These are phyloP conservation scores for Bellardia pandia DNA, from an alignment of 2,888 invertebrate species.

Conservation along the genomic window DNA sequence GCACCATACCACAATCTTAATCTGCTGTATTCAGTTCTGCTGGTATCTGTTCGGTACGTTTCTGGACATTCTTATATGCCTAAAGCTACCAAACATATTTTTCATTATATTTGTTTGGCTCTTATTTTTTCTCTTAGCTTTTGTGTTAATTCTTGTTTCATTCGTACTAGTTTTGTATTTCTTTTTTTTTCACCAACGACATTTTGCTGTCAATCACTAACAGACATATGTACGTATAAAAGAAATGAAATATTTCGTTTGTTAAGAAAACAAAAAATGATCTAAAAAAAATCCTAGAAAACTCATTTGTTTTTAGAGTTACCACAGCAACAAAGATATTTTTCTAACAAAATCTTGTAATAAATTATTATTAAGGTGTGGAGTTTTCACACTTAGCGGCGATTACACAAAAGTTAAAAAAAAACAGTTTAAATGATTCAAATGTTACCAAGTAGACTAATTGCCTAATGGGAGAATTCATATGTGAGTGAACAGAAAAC, in stretches of 20 bases:
- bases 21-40: constrained; percentile 21
- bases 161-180: constrained; percentile 36
- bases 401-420: not conserved
- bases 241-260: constrained; percentile 46
- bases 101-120: constrained; percentile 60
- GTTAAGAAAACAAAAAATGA: constrained; percentile 9
- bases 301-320: constrained; percentile 39
- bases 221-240: constrained; percentile 29
- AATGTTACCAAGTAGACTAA: not conserved
- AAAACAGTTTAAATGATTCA: not conserved
- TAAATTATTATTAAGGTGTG: constrained; percentile 6
- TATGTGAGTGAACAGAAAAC: no score
- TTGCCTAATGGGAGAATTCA: not conserved
- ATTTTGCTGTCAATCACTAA: constrained; percentile 70
- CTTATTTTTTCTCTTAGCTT: constrained; percentile 11
- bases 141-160: constrained; percentile 15
- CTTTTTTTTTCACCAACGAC: constrained; percentile 46
- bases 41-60: constrained; percentile 4
- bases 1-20: constrained; percentile 46
- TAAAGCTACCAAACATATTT: constrained; percentile 61
- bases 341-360: not conserved
- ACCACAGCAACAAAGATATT: constrained; percentile 12
- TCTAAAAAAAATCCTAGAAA: constrained; percentile 31
- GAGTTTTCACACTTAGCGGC: not conserved
- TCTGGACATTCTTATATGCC: constrained; percentile 46